Base-by-base conservation (phyloP, 2,113 vertebrate genomes). In the Gavia stellata region DNA sequence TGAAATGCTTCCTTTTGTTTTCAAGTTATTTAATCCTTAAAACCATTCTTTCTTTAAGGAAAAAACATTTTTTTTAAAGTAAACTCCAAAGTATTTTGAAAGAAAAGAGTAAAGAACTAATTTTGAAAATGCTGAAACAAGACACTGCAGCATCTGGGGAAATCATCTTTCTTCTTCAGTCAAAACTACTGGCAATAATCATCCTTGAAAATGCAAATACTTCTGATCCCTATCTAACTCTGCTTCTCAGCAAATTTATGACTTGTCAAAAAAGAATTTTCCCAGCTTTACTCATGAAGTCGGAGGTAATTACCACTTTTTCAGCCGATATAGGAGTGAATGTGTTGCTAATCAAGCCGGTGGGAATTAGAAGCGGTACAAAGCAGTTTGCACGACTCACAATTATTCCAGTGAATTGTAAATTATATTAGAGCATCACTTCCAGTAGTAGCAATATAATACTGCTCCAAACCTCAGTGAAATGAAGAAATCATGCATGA, bases 51-150 rank as follows among this genome's bases (percentile, higher is more conserved):
- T 66, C 47, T 82, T 75, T 77, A 83, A 61, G 49, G 23, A 56
- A 56, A 74, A 55, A 55, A 17, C 0, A 21, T 14, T 72, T 59
- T 83, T 17, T 2, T n/a, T n/a, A n/a, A 65, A 79, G 38, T 59
- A 62, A 56, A 84, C 56, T 71, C 20, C 9, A 67, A 91, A 91
- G 92, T 71, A 94, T 52, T 94, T 63, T 56, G 29, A 83, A 81
- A 80, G 26, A 77, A 68, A 83, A 86, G 55, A 90, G 16, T 59
- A 81, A 71, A 74, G 68, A 96, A 94, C 70, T 94, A 85, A 86
- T 90, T 91, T 82, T 77, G 53, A 94, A 97, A 94, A 62, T 31
- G 91, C 94, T 96, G 81, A 95, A 96, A 90, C 67, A 84, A 88
- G 86, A 84, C n/a, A 58, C 58, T 65, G 74, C 8, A 81, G 85